These are phyloP conservation scores for Pterois miles DNA, from an alignment of 2,797 vertebrate genomes.

Conservation along the genomic window DNA sequence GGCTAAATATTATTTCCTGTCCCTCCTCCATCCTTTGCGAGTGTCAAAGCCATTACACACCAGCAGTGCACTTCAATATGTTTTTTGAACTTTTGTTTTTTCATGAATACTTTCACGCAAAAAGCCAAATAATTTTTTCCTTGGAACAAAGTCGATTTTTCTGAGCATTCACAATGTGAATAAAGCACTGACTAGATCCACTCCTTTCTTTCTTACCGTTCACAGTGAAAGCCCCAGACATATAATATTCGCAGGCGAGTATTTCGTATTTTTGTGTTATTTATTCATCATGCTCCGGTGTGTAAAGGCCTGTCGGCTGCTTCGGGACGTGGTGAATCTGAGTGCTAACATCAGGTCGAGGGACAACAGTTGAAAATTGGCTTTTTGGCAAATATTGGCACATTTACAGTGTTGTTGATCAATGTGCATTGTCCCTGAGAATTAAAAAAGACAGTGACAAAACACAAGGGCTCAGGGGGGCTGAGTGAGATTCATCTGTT, in stretches of 20 bases:
- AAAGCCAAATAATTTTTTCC: too few species aligned
- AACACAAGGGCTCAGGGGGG: slow-evolving; percentile 49
- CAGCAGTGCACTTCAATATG: too few species aligned
- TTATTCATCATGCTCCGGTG: too few species aligned
- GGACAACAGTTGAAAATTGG: background rate
- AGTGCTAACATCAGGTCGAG: slow-evolving; percentile 25
- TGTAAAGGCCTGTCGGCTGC: background rate
- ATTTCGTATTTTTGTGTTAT: too few species aligned
- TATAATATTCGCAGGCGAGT: too few species aligned
- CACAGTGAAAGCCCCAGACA: too few species aligned
- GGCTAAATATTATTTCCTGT: background rate
- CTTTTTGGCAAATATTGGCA: background rate
- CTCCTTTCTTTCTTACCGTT: too few species aligned
- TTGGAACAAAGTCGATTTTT: too few species aligned
- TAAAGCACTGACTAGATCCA: too few species aligned
- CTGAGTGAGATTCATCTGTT: slow-evolving; percentile 79
- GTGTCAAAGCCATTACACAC: background rate
- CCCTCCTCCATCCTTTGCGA: background rate
- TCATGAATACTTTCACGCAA: too few species aligned
- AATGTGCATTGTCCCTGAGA: background rate
- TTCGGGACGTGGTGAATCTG: slow-evolving; percentile 24
- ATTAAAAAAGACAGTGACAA: slow-evolving; percentile 41
- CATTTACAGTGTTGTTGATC: background rate
- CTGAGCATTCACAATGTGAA: too few species aligned
- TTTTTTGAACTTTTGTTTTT: too few species aligned